A percentile compares a stretch with the other conserved stretches of the same genome.
Evolutionary conservation across 2,113 vertebrate species (phyloP).

Genomic region (Lophura nycthemera): DNA sequence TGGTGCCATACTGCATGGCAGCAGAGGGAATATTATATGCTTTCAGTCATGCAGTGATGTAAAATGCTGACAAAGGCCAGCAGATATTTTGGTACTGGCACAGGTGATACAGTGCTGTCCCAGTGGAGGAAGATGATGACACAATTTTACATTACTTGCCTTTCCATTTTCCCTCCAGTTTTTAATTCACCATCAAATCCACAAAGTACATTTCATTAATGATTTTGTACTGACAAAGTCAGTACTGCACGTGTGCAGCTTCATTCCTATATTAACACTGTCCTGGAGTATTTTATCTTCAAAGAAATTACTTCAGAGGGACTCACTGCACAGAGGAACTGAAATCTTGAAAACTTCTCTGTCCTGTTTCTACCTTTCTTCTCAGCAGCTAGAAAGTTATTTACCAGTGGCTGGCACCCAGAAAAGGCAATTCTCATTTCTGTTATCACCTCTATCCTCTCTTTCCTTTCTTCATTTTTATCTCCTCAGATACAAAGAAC

Average conservation of each 20-base stretch:
- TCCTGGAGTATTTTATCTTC: background rate
- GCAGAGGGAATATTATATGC: background rate
- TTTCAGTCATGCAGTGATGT: background rate
- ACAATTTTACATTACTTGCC: conserved; percentile 12
- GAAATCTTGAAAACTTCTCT: background rate
- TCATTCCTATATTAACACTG: background rate
- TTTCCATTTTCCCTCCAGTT: background rate
- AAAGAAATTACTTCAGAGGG: background rate
- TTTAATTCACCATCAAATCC: conserved; percentile 13
- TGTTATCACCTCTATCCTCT: background rate
- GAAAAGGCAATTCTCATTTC: background rate
- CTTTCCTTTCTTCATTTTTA: background rate
- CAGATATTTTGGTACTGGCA: background rate
- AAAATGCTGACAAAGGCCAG: background rate
- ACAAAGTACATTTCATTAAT: conserved; percentile 10
- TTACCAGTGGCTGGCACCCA: background rate
- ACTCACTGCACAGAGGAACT: background rate
- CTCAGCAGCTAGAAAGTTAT: background rate
- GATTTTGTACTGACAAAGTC: background rate
- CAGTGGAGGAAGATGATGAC: conserved; percentile 2
- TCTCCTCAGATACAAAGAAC: background rate
- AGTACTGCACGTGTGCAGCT: background rate
- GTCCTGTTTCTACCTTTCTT: background rate
- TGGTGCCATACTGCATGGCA: background rate
- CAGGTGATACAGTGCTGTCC: background rate